phyloP scores from a whole-genome alignment of 2,888 invertebrate genomes.

The Diogma glabrata region DNA sequence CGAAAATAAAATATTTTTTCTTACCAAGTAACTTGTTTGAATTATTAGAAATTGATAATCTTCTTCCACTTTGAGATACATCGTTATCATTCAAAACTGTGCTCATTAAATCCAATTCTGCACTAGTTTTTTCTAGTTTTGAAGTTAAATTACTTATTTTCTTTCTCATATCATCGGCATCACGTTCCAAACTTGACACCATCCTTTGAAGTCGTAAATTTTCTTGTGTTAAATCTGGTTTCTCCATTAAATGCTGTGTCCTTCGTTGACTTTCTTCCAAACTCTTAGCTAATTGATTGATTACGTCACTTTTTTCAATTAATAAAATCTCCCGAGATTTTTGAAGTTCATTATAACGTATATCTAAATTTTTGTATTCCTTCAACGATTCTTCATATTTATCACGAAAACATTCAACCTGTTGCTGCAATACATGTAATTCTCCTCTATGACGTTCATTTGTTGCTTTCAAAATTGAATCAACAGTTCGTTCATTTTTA shows the following conservation, averaged over 20 bases:
- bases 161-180: conserved; percentile 28
- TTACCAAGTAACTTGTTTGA: too few species aligned
- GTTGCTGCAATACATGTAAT: conserved; percentile 39
- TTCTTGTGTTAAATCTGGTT: conserved; percentile 28
- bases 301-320: conserved; percentile 49
- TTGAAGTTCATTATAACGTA: conserved; percentile 44
- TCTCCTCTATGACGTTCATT: conserved; percentile 40
- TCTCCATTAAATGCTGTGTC: conserved; percentile 31
- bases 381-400: conserved; percentile 38
- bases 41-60: too few species aligned
- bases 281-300: conserved; percentile 48
- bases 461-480: conserved; percentile 34
- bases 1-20: too few species aligned
- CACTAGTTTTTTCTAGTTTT: conserved; percentile 27
- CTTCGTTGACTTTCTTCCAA: conserved; percentile 47
- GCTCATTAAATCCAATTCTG: conserved; percentile 33
- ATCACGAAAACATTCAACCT: conserved; percentile 34
- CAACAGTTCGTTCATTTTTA: conserved; percentile 29
- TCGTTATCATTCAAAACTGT: conserved; percentile 29
- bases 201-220: conserved; percentile 27
- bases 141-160: conserved; percentile 27
- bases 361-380: conserved; percentile 43
- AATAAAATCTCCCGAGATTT: conserved; percentile 47
- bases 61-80: too few species aligned
- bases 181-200: conserved; percentile 27